Evolutionary conservation across 2,797 vertebrate genomes (phyloP), one percentile per base, ranked within the genome.

Genomic region (Decapterus maruadsi): DNA sequence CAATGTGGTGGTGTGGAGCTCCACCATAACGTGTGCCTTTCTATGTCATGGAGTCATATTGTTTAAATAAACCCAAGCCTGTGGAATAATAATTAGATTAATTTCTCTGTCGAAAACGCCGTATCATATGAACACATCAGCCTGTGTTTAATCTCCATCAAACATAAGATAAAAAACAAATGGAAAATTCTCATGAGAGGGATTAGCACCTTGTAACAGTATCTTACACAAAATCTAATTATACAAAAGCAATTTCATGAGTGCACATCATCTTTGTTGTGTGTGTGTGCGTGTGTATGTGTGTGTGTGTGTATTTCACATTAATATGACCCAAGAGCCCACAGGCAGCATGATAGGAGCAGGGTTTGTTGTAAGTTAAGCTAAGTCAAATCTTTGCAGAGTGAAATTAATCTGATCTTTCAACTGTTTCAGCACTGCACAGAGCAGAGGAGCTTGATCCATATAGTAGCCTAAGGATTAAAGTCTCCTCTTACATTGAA

Each of bases 201-300:
- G 51, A 81, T 79, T 22, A 57, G 22, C 16, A n/a, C 36, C 50
- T 68, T 42, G 19, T 72, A 67, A 81, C 50, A 20, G 34, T 72
- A 78, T 82, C 75, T 66, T 72, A 46, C 6, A 54, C 31, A 40
- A 60, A 81, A 77, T 78, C 54, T 57, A 70, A 88, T 82, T 74
- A 72, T 62, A 58, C 50, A 72, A 81, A 85, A 75, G 65, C 70
- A 81, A 80, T 83, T 82, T 85, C 57, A 68, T 16, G 36, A 68
- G 57, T 10, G 0, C 46, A 61, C 42, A 54, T 63, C 50, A 71
- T 80, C 75, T 42, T 70, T 42, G 9, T 16, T 43, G 22, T 65
- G 34, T 58, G 38, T 58, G 13, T 59, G 16, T 48, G 2, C 67
- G 54, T 19, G 31, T 13, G n/a, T 57, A 2, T 58, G 4, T 59